A percentile compares a stretch with the other conserved stretches of the same genome.
Evolutionary conservation across 64 coral and sea anemone genomes (phyloP).

Genomic region (Dendronephthya gigantea): DNA sequence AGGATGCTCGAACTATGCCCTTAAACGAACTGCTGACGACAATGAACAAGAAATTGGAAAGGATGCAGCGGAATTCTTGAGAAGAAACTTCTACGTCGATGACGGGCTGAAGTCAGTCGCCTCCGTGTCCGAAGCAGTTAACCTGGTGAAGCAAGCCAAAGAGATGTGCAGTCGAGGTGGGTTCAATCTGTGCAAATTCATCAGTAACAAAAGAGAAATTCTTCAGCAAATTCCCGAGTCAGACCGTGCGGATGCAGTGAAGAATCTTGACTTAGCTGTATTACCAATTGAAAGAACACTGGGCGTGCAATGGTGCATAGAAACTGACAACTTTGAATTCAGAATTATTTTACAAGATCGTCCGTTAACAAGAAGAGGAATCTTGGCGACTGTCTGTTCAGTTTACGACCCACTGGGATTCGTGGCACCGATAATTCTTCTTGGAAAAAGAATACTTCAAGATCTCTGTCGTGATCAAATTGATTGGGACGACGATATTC

Average conservation of each 20-base stretch:
- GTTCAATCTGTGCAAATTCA: constrained; percentile 23
- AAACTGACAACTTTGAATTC: constrained; percentile 20
- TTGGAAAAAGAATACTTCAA: constrained; percentile 17
- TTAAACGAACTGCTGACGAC: constrained; percentile 19
- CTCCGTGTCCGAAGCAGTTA: not conserved
- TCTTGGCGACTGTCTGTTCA: not conserved
- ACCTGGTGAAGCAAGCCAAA: not conserved
- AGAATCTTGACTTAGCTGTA: not conserved
- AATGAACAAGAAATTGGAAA: constrained; percentile 20
- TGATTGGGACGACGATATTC: constrained; percentile 21
- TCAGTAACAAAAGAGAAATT: constrained; percentile 10
- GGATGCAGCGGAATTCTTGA: constrained; percentile 7
- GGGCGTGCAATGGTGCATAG: constrained; percentile 10
- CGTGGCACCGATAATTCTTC: not conserved
- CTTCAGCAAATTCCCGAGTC: not conserved
- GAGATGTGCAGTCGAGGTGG: constrained; percentile 24
- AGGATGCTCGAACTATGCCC: constrained; percentile 30
- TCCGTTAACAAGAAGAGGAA: constrained; percentile 5
- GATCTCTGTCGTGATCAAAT: not conserved
- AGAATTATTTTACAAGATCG: not conserved
- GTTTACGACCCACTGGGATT: constrained; percentile 27
- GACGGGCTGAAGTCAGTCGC: constrained; percentile 2
- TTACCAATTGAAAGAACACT: constrained; percentile 11
- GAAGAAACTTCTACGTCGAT: constrained; percentile 36
- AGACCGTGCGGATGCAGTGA: constrained; percentile 2